phyloP scores from a whole-genome alignment of 2,113 vertebrate genomes.

The Eptesicus fuscus region DNA sequence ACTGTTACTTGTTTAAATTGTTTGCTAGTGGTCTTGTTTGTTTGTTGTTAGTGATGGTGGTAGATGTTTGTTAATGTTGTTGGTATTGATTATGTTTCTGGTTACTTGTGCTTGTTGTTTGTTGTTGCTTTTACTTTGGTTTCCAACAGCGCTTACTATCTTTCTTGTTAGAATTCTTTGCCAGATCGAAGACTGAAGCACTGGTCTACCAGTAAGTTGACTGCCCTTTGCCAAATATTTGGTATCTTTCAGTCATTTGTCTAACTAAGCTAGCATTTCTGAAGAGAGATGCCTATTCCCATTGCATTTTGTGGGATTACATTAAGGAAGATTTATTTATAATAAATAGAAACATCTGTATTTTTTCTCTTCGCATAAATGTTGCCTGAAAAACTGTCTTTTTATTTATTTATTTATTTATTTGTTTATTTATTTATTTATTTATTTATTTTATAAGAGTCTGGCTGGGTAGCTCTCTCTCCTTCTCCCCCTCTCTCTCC shows the following conservation, averaged over 20 bases:
- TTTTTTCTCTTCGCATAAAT: not conserved
- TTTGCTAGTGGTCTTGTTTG: not conserved
- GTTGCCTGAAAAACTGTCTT: not conserved
- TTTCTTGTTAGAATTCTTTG: not conserved
- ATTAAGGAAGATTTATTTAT: not conserved
- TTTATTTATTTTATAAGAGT: not conserved
- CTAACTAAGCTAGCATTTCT: not conserved
- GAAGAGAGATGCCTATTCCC: not conserved
- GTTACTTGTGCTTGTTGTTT: not conserved
- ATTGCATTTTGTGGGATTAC: not conserved
- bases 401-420: no score
- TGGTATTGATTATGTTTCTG: not conserved
- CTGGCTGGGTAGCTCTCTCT: not conserved
- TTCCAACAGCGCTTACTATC: not conserved
- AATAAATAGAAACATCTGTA: not conserved
- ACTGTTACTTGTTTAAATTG: not conserved
- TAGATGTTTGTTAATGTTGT: not conserved
- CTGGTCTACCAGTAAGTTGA: not conserved
- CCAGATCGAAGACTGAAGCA: not conserved
- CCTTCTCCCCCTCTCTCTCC: not conserved
- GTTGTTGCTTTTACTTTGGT: not conserved
- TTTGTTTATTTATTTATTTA: no score
- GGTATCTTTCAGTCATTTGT: not conserved
- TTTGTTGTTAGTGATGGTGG: not conserved
- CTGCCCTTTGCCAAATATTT: not conserved